Conservation (phyloP, 2,113 vertebrate genomes). For the Cyrtonyx montezumae region DNA sequence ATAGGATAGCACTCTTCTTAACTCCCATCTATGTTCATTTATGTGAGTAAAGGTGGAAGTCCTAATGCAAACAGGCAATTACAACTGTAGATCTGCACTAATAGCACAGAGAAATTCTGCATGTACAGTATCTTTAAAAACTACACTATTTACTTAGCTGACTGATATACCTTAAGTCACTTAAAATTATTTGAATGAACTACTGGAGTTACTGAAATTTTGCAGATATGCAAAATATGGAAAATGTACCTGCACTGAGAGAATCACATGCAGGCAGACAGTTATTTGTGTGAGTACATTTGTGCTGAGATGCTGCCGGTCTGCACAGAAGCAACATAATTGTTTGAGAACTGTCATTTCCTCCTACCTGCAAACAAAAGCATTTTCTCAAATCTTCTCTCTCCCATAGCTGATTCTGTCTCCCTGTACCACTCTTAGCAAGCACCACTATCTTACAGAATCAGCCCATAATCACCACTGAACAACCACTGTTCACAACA, state of each 20-base stretch:
- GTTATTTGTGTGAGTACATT: not conserved
- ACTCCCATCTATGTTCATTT: not conserved
- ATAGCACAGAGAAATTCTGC: not conserved
- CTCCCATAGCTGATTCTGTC: not conserved
- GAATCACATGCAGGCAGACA: not conserved
- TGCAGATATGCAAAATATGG: not conserved
- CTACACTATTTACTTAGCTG: not conserved
- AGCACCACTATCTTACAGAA: not conserved
- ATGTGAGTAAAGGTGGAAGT: not conserved
- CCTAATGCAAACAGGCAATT: not conserved
- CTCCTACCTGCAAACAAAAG: not conserved
- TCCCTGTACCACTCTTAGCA: not conserved
- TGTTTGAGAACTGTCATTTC: not conserved
- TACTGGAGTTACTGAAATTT: not conserved
- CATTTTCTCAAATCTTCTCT: not conserved
- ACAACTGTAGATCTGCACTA: not conserved
- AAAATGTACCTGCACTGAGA: not conserved
- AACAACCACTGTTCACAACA: not conserved
- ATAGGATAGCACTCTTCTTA: not conserved
- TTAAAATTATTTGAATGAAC: not conserved
- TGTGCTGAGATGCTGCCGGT: not conserved
- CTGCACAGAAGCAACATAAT: not conserved
- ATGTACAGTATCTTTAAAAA: accelerated
- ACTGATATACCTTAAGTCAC: not conserved
- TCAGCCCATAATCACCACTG: not conserved